These are phyloP conservation scores for Nothocercus julius DNA, from an alignment of 2,113 vertebrate species.

Conservation along the genomic window DNA sequence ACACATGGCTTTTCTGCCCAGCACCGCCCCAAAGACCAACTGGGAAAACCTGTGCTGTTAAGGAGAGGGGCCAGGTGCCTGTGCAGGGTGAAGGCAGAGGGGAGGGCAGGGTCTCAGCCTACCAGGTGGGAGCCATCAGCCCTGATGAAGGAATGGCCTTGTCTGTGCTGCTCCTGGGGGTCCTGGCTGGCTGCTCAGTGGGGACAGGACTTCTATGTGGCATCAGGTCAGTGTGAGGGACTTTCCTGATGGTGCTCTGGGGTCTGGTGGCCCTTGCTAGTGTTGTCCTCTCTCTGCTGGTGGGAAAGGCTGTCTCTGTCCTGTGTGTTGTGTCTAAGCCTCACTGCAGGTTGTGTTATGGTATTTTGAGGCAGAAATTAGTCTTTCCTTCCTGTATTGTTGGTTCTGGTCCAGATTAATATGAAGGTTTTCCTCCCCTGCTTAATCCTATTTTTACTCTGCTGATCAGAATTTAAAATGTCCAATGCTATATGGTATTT, in stretches of 20 bases:
- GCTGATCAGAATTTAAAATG: not conserved
- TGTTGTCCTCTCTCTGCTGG: not conserved
- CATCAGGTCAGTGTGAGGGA: rapidly evolving
- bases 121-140: not conserved
- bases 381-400: not conserved
- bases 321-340: not conserved
- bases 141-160: rapidly evolving
- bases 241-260: rapidly evolving
- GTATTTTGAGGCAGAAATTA: not conserved
- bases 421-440: too few species aligned
- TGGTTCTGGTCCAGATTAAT: not conserved
- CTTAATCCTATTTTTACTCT: not conserved
- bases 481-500: not conserved
- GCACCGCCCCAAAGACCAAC: not conserved
- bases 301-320: not conserved
- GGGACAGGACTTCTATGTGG: rapidly evolving
- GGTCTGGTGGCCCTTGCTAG: rapidly evolving
- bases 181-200: not conserved
- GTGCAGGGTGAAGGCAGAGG: not conserved
- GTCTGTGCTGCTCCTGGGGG: not conserved
- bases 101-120: too few species aligned
- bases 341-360: too few species aligned
- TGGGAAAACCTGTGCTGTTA: not conserved
- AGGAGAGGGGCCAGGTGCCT: not conserved
- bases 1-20: not conserved